These are phyloP conservation scores for Steatocranus sp. DNA, from an alignment of 2,797 vertebrate genomes.

Conservation along the genomic window DNA sequence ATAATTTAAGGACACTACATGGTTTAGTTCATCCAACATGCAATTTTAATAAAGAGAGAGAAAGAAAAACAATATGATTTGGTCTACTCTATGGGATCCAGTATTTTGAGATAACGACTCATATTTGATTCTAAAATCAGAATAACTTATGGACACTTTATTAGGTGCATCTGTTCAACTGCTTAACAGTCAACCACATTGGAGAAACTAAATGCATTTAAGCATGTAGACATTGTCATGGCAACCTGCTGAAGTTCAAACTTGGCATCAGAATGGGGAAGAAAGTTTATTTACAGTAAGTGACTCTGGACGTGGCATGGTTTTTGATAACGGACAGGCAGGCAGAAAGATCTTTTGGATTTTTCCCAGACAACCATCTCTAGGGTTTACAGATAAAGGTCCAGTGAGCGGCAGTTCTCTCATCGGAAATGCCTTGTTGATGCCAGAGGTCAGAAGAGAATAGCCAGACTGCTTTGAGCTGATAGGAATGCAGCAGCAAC, in stretches of 20 bases:
- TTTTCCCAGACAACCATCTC: not conserved
- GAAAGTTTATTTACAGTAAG: not conserved
- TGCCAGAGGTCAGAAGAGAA: not conserved
- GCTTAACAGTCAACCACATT: not conserved
- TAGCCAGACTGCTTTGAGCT: not conserved
- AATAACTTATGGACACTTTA: not conserved
- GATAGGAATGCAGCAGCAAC: not conserved
- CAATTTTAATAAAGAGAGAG: not conserved
- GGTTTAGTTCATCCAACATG: not conserved
- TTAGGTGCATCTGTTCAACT: not conserved
- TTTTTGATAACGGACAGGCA: not conserved
- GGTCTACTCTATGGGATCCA: not conserved
- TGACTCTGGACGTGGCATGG: not conserved
- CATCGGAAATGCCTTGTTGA: not conserved
- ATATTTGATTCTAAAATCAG: not conserved
- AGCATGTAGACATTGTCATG: not conserved
- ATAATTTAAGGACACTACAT: not conserved
- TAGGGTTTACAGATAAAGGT: not conserved
- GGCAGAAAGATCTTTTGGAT: not conserved
- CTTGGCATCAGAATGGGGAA: not conserved
- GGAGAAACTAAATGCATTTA: not conserved
- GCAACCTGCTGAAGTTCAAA: not conserved
- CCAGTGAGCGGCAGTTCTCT: not conserved
- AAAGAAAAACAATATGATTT: not conserved
- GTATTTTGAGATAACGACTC: not conserved